Evolutionary conservation across 1,140 invertebrate genomes (phyloP).

Genomic region (Geopemphigus sp.): DNA sequence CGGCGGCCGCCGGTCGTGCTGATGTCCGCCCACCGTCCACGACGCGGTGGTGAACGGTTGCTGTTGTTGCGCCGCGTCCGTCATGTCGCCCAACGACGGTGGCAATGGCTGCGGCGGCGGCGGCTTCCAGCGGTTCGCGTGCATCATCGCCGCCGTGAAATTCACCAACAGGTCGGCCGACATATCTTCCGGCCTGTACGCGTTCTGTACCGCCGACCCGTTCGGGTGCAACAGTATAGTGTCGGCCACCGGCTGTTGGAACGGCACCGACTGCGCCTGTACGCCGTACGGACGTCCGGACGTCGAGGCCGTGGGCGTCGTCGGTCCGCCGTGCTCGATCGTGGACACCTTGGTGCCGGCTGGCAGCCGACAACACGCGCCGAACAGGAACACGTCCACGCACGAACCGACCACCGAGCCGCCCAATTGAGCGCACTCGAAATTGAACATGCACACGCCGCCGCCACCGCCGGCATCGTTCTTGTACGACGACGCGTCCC

Average conservation of each 20-base stretch:
- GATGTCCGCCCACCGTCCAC: background rate
- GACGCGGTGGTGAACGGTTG: background rate
- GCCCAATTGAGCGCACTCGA: constrained; percentile 76
- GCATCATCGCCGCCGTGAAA: constrained; percentile 6
- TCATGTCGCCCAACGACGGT: background rate
- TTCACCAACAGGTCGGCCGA: constrained; percentile 44
- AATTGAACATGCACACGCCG: constrained; percentile 92
- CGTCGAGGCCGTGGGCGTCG: constrained; percentile 28
- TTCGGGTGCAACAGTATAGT: constrained; percentile 66
- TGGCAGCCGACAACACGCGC: constrained; percentile 78
- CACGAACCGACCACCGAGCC: constrained; percentile 84
- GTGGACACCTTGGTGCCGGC: constrained; percentile 52
- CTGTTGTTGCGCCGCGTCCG: background rate
- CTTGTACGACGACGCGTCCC: constrained; percentile 57
- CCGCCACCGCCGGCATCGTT: constrained; percentile 56
- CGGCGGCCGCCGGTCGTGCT: background rate
- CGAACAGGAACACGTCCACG: constrained; percentile 88
- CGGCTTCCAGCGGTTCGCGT: constrained; percentile 5
- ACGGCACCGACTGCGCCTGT: constrained; percentile 29
- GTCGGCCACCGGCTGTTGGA: constrained; percentile 62
- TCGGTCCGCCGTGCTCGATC: background rate
- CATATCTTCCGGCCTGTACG: constrained; percentile 64
- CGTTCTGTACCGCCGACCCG: constrained; percentile 61
- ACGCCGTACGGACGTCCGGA: constrained; percentile 6
- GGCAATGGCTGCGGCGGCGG: background rate